These are phyloP conservation scores for Asobara japonica DNA, from an alignment of 1,140 invertebrate species.

Conservation along the genomic window DNA sequence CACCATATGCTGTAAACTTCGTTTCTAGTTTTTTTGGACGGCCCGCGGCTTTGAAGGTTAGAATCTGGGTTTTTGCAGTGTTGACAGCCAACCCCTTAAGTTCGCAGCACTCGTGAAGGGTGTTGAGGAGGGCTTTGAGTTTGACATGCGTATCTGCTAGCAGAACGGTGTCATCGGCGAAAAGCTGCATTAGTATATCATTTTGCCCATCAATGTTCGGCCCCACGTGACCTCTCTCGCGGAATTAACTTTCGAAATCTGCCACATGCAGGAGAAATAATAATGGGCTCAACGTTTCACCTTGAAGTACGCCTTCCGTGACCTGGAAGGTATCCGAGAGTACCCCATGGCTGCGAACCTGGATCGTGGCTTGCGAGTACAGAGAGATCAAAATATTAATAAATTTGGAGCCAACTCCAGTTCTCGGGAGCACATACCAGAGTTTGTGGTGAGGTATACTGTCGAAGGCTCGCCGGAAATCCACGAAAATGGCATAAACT, in stretches of 20 bases:
- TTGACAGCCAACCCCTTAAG: slow-evolving; percentile 19
- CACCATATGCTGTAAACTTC: background rate
- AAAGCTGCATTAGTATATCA: slow-evolving; percentile 21
- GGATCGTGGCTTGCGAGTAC: no score
- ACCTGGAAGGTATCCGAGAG: no score
- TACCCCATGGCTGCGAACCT: no score
- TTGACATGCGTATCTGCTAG: slow-evolving; percentile 15
- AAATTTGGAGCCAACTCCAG: background rate
- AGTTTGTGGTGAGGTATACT: slow-evolving; percentile 13
- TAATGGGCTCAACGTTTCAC: no score
- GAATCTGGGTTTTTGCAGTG: slow-evolving; percentile 23
- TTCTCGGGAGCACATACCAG: slow-evolving; percentile 16
- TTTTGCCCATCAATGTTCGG: background rate
- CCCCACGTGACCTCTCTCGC: background rate
- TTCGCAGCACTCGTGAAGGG: slow-evolving; percentile 27
- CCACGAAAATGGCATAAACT: slow-evolving; percentile 25
- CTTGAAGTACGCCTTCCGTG: no score
- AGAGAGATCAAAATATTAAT: background rate
- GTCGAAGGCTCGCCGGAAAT: slow-evolving; percentile 26
- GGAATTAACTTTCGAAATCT: background rate
- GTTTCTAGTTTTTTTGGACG: background rate
- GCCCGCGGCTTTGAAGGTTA: slow-evolving; percentile 9
- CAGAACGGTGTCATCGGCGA: slow-evolving; percentile 26
- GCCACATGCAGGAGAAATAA: no score
- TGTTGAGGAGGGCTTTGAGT: slow-evolving; percentile 12